Percentiles rank a stretch among this genome's conserved stretches.
Conservation (phyloP, 2,888 invertebrate species). For the Oscheius sp. region DNA sequence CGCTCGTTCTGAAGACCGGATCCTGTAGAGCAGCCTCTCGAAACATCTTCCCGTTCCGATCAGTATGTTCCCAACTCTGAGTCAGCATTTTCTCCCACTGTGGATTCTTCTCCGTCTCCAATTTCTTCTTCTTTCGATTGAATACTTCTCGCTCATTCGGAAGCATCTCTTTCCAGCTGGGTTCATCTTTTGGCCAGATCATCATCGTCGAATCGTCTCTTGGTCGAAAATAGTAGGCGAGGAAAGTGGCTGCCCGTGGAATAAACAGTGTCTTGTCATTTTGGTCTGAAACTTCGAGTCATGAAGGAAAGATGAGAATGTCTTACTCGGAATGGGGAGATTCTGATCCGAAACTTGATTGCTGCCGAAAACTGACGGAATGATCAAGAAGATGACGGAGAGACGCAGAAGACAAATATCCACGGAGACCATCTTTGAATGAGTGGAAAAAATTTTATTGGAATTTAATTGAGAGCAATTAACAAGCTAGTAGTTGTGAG, state of each 20-base stretch:
- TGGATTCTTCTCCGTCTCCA: neutral
- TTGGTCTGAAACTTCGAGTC: neutral
- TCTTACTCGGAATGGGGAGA: neutral
- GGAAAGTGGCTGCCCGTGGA: slow-evolving; percentile 8
- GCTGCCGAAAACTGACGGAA: too few species aligned
- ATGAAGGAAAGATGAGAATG: neutral
- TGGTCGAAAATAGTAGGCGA: neutral
- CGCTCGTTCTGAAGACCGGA: slow-evolving; percentile 4
- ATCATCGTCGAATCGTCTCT: neutral
- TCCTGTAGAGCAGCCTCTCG: neutral
- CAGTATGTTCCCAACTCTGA: slow-evolving; percentile 4
- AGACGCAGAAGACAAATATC: too few species aligned
- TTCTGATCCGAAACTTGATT: neutral
- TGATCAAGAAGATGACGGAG: too few species aligned
- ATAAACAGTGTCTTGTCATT: slow-evolving; percentile 18
- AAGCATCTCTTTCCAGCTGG: slow-evolving; percentile 5
- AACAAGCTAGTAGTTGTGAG: too few species aligned
- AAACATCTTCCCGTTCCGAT: neutral
- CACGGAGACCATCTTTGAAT: too few species aligned
- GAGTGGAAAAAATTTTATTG: too few species aligned
- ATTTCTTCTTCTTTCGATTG: neutral
- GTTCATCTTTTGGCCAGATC: slow-evolving; percentile 7
- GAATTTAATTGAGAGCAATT: too few species aligned
- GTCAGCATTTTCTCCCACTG: slow-evolving; percentile 17
- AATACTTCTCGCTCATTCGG: slow-evolving; percentile 1